Conservation (phyloP, 1,140 invertebrate species). For the Lucilia sericata region DNA sequence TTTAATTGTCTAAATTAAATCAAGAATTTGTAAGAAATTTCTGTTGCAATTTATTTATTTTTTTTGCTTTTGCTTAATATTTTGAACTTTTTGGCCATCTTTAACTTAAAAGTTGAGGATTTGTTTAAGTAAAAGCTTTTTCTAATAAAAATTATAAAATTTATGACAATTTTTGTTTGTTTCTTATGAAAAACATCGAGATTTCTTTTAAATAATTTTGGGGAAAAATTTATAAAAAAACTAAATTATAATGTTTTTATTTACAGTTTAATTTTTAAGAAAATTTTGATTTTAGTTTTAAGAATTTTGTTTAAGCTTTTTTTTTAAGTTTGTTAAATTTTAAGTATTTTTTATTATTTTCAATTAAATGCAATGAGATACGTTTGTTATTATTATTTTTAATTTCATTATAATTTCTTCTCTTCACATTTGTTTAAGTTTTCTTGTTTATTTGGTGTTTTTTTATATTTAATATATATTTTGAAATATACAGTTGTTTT, state of each 20-base stretch:
- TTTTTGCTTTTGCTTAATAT: not conserved
- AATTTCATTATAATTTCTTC: not conserved
- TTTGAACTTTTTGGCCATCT: not conserved
- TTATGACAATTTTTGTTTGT: no score
- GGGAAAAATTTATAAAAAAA: not conserved
- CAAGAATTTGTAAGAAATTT: no score
- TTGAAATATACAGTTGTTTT: not conserved
- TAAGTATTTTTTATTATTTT: not conserved
- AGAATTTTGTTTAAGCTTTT: not conserved
- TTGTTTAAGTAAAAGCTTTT: no score
- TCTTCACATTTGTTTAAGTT: not conserved
- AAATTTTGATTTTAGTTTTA: conserved; percentile 13
- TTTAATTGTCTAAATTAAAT: no score
- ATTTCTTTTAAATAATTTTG: not conserved
- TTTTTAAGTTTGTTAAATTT: not conserved
- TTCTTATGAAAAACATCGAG: not conserved
- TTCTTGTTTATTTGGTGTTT: conserved; percentile 7
- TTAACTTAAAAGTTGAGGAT: not conserved
- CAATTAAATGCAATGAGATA: conserved; percentile 19
- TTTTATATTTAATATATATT: not conserved
- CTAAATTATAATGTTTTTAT: not conserved
- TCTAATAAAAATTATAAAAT: no score
- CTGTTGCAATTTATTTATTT: no score
- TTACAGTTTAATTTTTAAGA: not conserved
- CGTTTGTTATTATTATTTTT: not conserved